Evolutionary conservation across 2,888 invertebrate species (phyloP), one percentile per base, ranked within the genome.

Genomic region (Fragum sueziense): DNA sequence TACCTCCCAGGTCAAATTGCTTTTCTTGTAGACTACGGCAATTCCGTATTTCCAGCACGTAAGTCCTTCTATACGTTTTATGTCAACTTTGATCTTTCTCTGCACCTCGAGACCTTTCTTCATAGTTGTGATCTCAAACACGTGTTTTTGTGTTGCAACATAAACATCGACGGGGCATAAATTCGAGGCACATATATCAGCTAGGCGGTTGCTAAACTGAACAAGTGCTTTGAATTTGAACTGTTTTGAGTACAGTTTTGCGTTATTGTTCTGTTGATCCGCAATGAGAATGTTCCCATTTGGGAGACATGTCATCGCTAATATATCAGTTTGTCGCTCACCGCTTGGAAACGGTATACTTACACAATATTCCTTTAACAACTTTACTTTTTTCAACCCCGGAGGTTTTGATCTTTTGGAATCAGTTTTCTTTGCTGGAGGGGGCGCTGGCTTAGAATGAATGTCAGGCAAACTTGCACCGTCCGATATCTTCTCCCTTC

Each of bases 41-140:
- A 81, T 0, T 20, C 81, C 81, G 47, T 81, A 81, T 37, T 78
- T 78, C 81, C 81, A 81, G 25, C 69, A 70, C 14, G 62, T 62
- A 4, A 81, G n/a, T 7, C 81, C 81, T 75, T 81, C 81, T 47
- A 81, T 81, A n/a, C 81, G 25, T 41, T 74, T 81, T n/a, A 81
- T 73, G 33, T 78, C 81, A 2, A 81, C 75, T 62, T 78, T 81
- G 0, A 78, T 75, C 31, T 81, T 81, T 31, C 71, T 68, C 22
- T 51, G 54, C 6, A 81, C 33, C 4, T 71, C 72, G 25, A 81
- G 41, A 17, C 78, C 81, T 37, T 75, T 75, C 33, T 65, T 54
- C 51, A 70, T 34, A 20, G 67, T 71, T 0, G 75, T 71, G 4
- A 81, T 52, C 52, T 81, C 81, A 54, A 78, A 81, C 11, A 81